Percentiles rank a stretch among this genome's conserved stretches.
These are phyloP conservation scores for Trichogramma pretiosum DNA, from an alignment of 1,140 invertebrate species.

Conservation along the genomic window DNA sequence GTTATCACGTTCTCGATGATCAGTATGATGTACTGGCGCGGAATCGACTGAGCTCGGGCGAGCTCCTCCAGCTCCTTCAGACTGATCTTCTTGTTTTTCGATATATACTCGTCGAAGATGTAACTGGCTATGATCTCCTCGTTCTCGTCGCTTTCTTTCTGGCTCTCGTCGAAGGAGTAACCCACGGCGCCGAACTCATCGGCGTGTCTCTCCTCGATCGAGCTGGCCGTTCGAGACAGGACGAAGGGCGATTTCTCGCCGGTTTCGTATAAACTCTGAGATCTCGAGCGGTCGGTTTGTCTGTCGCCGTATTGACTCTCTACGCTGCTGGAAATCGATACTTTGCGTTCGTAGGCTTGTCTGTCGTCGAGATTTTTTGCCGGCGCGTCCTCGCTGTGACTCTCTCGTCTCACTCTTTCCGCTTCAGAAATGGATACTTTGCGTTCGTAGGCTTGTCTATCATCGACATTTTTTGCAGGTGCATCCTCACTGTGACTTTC, in stretches of 20 bases:
- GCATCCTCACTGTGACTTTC: no score
- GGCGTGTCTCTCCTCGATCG: constrained; percentile 33
- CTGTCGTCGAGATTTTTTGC: constrained; percentile 1
- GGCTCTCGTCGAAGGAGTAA: no score
- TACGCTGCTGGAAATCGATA: neutral
- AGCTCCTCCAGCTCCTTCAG: constrained; percentile 29
- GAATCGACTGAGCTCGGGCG: constrained; percentile 20
- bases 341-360: constrained; percentile 3
- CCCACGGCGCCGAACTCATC: no score
- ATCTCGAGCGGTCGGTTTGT: constrained; percentile 32
- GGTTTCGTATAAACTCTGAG: constrained; percentile 34
- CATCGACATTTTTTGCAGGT: constrained; percentile 1
- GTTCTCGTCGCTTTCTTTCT: no score
- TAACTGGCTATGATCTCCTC: constrained; percentile 26
- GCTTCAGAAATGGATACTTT: constrained; percentile 2
- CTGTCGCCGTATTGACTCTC: constrained; percentile 6
- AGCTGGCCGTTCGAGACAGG: constrained; percentile 34
- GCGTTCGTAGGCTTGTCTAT: neutral
- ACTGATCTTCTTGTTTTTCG: constrained; percentile 30
- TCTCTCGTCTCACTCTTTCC: no score
- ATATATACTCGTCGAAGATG: constrained; percentile 28
- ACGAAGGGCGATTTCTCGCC: constrained; percentile 29
- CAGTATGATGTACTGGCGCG: constrained; percentile 26
- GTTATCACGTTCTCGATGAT: constrained; percentile 35
- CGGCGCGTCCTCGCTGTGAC: no score